phyloP scores from a whole-genome alignment of 1,140 invertebrate species.

The Temnothorax nylanderi region DNA sequence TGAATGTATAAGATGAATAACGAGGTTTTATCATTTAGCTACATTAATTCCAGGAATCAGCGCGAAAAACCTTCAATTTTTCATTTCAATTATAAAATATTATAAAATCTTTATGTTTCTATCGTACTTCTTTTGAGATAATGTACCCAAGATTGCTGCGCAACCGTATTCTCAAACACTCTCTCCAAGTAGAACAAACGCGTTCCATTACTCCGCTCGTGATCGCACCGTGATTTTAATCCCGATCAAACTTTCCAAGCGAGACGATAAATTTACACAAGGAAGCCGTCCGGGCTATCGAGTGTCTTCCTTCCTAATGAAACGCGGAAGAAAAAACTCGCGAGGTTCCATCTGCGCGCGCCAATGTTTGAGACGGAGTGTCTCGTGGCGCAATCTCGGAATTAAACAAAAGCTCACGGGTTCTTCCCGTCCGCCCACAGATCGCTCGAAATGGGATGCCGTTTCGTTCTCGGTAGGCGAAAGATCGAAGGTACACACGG shows the following conservation, averaged over 20 bases:
- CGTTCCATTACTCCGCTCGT: conserved; percentile 3
- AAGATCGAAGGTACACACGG: conserved; percentile 57
- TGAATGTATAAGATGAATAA: not conserved
- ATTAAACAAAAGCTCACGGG: conserved; percentile 62
- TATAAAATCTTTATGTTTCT: not conserved
- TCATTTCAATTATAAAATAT: not conserved
- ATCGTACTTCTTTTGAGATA: not conserved
- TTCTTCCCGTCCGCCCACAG: not conserved
- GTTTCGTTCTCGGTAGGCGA: conserved; percentile 19
- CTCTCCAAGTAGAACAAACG: conserved; percentile 4
- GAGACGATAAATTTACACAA: conserved; percentile 47
- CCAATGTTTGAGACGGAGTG: conserved; percentile 50
- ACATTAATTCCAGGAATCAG: not conserved
- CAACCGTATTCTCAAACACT: conserved; percentile 12
- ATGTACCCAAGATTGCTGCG: not conserved
- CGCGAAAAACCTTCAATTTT: not conserved
- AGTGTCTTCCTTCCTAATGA: conserved; percentile 18
- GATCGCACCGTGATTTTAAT: conserved; percentile 49
- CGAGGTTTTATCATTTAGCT: not conserved
- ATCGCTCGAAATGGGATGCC: not conserved
- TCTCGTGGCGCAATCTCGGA: conserved; percentile 63
- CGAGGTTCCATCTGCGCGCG: conserved; percentile 31
- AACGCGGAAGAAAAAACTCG: conserved; percentile 27
- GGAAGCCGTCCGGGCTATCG: conserved; percentile 36
- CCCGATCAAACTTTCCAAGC: conserved; percentile 53